These are phyloP conservation scores for Melanotaenia trifasciata DNA, from an alignment of 2,797 vertebrate species.

Conservation along the genomic window DNA sequence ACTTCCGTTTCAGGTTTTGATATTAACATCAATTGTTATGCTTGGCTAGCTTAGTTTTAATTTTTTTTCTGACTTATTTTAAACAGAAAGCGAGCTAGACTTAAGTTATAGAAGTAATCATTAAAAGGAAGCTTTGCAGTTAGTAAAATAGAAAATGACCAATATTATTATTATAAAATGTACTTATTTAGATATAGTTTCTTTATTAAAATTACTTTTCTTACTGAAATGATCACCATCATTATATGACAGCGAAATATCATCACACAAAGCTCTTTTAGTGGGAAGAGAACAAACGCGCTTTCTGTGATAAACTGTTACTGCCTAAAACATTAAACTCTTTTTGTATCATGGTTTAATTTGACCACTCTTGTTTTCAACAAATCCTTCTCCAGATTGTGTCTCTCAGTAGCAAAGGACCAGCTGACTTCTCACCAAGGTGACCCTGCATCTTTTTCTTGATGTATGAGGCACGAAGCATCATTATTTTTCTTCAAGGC, in stretches of 20 bases:
- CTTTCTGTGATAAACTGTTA: background rate
- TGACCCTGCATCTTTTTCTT: constrained; percentile 66
- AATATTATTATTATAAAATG: background rate
- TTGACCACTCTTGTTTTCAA: constrained; percentile 28
- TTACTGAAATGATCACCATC: background rate
- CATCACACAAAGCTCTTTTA: background rate
- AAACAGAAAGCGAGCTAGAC: background rate
- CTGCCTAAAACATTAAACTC: background rate
- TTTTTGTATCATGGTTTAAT: constrained; percentile 16
- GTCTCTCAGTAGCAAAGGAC: constrained; percentile 53
- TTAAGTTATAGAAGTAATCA: background rate
- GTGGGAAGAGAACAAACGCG: background rate
- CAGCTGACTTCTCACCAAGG: constrained; percentile 66
- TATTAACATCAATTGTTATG: too few species aligned
- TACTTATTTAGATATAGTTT: background rate
- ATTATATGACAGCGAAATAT: background rate
- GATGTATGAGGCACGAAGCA: constrained; percentile 67
- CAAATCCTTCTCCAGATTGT: constrained; percentile 44
- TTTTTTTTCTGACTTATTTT: background rate
- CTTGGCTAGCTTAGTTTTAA: too few species aligned
- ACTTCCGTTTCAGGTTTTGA: too few species aligned
- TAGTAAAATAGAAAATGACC: background rate
- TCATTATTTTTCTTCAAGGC: constrained; percentile 72
- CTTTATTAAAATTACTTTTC: background rate
- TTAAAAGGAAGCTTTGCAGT: background rate